A percentile compares a stretch with the other conserved stretches of the same genome.
These are phyloP conservation scores for Bombus sylvicola DNA, from an alignment of 1,140 invertebrate species.

Conservation along the genomic window DNA sequence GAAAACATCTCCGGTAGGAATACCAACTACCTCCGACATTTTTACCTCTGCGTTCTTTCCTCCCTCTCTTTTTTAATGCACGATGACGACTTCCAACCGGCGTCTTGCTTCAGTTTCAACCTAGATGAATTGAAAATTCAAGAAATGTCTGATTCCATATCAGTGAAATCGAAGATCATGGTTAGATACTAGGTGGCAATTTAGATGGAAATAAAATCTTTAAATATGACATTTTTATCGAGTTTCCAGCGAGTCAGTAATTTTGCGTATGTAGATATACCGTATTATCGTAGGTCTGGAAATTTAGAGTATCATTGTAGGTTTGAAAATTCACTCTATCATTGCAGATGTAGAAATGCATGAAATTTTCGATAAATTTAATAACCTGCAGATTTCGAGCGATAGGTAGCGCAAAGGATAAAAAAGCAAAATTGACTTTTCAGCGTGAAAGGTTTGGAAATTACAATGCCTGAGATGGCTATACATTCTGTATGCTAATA, in stretches of 20 bases:
- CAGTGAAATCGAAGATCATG: neutral
- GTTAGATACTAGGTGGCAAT: no score
- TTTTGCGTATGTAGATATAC: neutral
- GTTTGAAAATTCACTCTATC: no score
- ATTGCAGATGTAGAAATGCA: no score
- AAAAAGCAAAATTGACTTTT: no score
- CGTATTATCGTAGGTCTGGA: neutral
- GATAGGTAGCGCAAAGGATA: no score
- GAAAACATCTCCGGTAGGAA: constrained; percentile 17
- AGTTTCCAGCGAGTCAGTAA: no score
- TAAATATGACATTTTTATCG: neutral
- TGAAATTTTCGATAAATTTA: no score
- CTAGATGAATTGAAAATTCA: neutral
- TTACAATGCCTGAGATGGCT: no score
- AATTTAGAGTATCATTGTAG: no score
- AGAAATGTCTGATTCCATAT: neutral
- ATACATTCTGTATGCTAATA: no score
- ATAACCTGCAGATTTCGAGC: no score
- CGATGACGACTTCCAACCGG: neutral
- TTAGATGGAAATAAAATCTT: neutral
- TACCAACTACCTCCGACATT: constrained; percentile 19
- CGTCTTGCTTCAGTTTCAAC: neutral
- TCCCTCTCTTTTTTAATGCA: neutral
- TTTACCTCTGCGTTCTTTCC: neutral
- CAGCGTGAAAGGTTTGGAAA: no score